These are phyloP conservation scores for Sphenodon punctatus DNA, from an alignment of 2,797 vertebrate genomes.

Conservation along the genomic window DNA sequence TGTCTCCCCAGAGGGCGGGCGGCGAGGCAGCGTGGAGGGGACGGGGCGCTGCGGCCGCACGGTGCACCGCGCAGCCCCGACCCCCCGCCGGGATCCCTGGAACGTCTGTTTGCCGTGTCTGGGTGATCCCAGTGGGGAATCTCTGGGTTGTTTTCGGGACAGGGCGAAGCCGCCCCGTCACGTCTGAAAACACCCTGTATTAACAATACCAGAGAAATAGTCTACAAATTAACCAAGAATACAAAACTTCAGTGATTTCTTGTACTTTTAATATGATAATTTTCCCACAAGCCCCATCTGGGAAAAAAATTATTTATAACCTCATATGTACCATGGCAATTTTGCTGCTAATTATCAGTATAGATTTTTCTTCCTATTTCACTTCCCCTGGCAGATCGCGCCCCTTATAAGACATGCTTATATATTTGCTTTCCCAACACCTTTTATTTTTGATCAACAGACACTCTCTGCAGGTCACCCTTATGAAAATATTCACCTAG, in stretches of 20 bases:
- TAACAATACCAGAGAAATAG: neutral
- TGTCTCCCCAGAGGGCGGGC: no score
- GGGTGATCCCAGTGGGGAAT: no score
- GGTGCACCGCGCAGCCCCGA: no score
- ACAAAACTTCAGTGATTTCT: neutral
- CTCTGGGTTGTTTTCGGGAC: no score
- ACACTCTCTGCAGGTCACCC: constrained; percentile 48
- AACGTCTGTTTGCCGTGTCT: no score
- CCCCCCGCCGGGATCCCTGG: no score
- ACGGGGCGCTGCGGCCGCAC: no score
- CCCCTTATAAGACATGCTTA: neutral
- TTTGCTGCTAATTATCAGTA: neutral
- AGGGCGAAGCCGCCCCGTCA: no score
- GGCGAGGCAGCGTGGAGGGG: no score
- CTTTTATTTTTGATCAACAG: neutral
- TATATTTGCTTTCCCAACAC: neutral
- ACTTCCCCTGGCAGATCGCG: neutral
- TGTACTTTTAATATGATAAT: neutral
- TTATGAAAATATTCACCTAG: constrained; percentile 56
- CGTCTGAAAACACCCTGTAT: no score
- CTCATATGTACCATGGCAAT: neutral
- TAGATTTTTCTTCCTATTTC: neutral
- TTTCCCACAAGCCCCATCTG: neutral
- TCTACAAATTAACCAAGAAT: neutral
- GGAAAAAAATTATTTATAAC: neutral